Base-by-base conservation (phyloP, 2,888 invertebrate genomes). In the Gymnocheta viridis region DNA sequence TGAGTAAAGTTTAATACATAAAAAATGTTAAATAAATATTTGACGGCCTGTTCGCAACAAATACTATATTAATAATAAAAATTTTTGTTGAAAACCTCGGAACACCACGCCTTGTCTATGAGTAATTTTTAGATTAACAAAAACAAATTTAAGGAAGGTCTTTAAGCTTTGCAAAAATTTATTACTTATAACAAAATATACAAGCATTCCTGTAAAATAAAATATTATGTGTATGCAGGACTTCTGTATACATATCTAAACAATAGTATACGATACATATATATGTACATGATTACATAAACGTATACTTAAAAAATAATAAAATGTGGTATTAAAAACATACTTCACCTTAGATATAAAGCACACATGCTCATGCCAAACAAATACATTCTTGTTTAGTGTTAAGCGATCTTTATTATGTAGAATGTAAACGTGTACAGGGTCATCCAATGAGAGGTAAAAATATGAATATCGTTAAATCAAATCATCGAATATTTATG, bases 281-380 rank as follows among this genome's bases (percentile, higher is more conserved):
- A n/a, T n/a, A n/a, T n/a, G n/a, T 19, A 70, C 19, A 19, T 29
- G 17, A 29, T 47, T 14, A 24, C 24, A 27, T n/a, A 17, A 41
- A 17, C 22, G 12, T 58, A 17, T 29, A 7, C 12, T 27, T 24
- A 29, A 29, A 44, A 47, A 47, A 64, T 10, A 14, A 51, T 32
- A 64, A 32, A 44, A 58, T 41, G 19, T 60, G 73, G 80, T 80
- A 67, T 73, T 80, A 41, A 73, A 79, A 73, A 81, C n/a, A 62
- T 32, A 74, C 32, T 67, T 73, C 49, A 67, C 49, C 80, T 49
- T 19, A 19, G 38, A 14, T 12, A 67, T 22, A 38, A 24, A 38
- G 17, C 7, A 66, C 4, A 35, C 12, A 67, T 5, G 24, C 9
- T 27, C 49, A 32, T n/a, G 41, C n/a, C 54, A 44, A 22, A 19